Evolutionary conservation across 2,888 invertebrate species (phyloP).

Genomic region (Scelioninae gen. 2): DNA sequence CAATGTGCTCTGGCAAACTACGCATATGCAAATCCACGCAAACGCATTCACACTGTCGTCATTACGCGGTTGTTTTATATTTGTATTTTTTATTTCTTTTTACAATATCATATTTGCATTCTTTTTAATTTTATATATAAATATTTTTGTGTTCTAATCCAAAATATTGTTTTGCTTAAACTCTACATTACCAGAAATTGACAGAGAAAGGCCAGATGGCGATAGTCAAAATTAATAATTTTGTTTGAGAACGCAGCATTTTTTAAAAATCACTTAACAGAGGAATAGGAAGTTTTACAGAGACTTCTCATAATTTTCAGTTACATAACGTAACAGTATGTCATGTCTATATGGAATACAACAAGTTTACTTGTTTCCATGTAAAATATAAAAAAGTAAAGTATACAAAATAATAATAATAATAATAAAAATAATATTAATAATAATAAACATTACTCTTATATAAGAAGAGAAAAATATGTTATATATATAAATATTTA

Average conservation of each 20-base stretch:
- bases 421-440: no score
- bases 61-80: constrained; percentile 27
- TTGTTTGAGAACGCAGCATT: not conserved
- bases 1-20: constrained; percentile 55
- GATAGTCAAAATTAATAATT: constrained; percentile 11
- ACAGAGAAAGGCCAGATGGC: constrained; percentile 49
- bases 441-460: no score
- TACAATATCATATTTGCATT: constrained; percentile 38
- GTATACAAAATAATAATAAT: no score
- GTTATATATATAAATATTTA: no score
- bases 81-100: constrained; percentile 5
- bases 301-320: no score
- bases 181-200: constrained; percentile 55
- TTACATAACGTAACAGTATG: no score
- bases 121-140: constrained; percentile 36
- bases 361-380: no score
- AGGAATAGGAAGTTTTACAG: not conserved
- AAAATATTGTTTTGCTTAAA: constrained; percentile 65
- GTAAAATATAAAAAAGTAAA: no score
- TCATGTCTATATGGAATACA: no score
- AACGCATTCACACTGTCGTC: constrained; percentile 27
- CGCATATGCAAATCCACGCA: constrained; percentile 43
- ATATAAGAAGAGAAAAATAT: no score
- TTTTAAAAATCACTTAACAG: constrained; percentile 5
- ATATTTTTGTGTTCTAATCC: constrained; percentile 58